These are phyloP conservation scores for Echeneis naucrates DNA, from an alignment of 2,797 vertebrate species.

Conservation along the genomic window DNA sequence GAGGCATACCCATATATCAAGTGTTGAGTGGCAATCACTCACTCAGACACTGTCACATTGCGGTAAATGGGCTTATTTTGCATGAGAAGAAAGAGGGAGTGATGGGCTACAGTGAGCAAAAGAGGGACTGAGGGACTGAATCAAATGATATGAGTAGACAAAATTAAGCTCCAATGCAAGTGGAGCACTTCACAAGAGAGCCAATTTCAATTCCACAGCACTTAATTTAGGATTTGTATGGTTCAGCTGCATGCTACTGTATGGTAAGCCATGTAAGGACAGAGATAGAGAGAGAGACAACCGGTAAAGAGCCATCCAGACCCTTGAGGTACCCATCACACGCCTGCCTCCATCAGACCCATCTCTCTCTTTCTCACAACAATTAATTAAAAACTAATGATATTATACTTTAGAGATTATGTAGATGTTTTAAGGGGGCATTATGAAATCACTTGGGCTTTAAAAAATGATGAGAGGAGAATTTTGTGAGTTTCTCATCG, in stretches of 20 bases:
- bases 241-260: constrained; percentile 73
- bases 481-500: constrained; percentile 8
- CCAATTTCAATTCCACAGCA: constrained; percentile 83
- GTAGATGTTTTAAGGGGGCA: constrained; percentile 28
- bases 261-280: constrained; percentile 75
- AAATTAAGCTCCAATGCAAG: constrained; percentile 85
- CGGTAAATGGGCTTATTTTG: constrained; percentile 81
- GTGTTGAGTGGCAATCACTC: constrained; percentile 80
- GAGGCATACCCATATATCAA: constrained; percentile 69
- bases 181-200: constrained; percentile 86
- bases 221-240: constrained; percentile 84
- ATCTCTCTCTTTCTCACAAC: constrained; percentile 34
- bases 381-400: constrained; percentile 73
- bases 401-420: constrained; percentile 50
- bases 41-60: constrained; percentile 79
- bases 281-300: constrained; percentile 63
- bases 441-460: constrained; percentile 25
- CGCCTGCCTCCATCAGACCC: constrained; percentile 51
- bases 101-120: constrained; percentile 71
- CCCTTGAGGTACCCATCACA: constrained; percentile 75
- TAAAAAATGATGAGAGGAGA: constrained; percentile 3
- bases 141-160: constrained; percentile 85
- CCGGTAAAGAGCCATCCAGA: constrained; percentile 59
- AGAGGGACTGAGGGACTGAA: constrained; percentile 76
- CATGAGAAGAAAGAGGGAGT: constrained; percentile 74